phyloP scores from a whole-genome alignment of 2,888 invertebrate genomes.

The Buathra laborator region DNA sequence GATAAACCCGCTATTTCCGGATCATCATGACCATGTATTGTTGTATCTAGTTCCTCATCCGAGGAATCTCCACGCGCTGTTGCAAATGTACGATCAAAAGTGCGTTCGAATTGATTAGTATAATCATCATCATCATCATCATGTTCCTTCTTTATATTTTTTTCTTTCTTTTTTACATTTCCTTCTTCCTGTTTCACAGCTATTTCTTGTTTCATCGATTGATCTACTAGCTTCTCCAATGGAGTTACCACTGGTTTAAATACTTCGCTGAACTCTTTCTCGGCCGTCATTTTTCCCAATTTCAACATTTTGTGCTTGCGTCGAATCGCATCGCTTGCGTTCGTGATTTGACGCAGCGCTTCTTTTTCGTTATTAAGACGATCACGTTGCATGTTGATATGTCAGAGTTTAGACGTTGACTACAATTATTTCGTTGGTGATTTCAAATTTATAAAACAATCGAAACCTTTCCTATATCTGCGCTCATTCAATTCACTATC shows the following conservation, averaged over 20 bases:
- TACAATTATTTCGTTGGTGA: slow-evolving; percentile 28
- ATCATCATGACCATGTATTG: slow-evolving; percentile 78
- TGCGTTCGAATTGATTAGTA: slow-evolving; percentile 75
- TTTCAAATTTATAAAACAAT: slow-evolving; percentile 61
- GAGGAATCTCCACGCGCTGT: slow-evolving; percentile 80
- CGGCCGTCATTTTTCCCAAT: slow-evolving; percentile 45
- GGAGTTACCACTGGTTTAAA: slow-evolving; percentile 59
- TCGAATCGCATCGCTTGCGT: slow-evolving; percentile 65
- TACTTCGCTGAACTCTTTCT: slow-evolving; percentile 51
- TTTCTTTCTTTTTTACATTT: slow-evolving; percentile 69
- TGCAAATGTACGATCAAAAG: slow-evolving; percentile 7
- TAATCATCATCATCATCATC: slow-evolving; percentile 77
- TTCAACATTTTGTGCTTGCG: slow-evolving; percentile 60
- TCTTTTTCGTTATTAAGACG: slow-evolving; percentile 42
- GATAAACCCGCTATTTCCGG: slow-evolving; percentile 79
- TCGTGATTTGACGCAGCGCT: slow-evolving; percentile 57
- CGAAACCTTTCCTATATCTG: slow-evolving; percentile 70
- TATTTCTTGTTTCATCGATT: slow-evolving; percentile 27
- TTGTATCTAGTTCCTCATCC: slow-evolving; percentile 84
- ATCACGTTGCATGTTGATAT: slow-evolving; percentile 42
- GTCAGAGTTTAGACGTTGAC: neutral
- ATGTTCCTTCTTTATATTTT: slow-evolving; percentile 67
- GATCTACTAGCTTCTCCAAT: slow-evolving; percentile 61
- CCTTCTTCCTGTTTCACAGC: slow-evolving; percentile 72
- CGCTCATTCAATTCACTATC: slow-evolving; percentile 68